These are phyloP conservation scores for Plagiodera versicolora DNA, from an alignment of 2,888 invertebrate species.

Conservation along the genomic window DNA sequence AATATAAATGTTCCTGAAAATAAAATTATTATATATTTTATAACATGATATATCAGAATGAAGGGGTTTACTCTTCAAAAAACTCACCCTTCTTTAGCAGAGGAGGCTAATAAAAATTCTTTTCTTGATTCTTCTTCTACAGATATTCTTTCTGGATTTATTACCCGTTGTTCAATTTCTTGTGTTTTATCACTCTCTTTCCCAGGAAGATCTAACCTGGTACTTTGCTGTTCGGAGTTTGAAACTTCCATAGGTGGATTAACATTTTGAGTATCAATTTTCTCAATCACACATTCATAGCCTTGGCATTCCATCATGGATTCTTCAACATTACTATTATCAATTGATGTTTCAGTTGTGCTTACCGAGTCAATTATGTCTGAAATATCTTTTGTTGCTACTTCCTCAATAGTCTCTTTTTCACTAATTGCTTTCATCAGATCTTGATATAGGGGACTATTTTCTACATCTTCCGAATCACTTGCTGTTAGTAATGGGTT, in stretches of 20 bases:
- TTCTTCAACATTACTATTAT: constrained; percentile 24
- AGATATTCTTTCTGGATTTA: constrained; percentile 3
- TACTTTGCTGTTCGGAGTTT: neutral
- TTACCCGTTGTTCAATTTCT: no score
- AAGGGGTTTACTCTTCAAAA: constrained; percentile 12
- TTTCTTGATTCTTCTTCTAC: constrained; percentile 44
- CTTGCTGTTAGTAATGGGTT: constrained; percentile 18
- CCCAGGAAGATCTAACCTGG: neutral
- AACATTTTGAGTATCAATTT: no score
- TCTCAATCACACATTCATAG: constrained; percentile 29
- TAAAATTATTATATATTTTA: neutral
- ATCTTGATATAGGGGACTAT: constrained; percentile 36
- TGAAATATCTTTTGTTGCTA: neutral
- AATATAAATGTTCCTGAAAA: constrained; percentile 59
- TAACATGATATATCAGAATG: no score
- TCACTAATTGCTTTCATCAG: constrained; percentile 28
- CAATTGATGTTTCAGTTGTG: neutral
- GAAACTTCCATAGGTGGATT: neutral
- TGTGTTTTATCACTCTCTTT: neutral
- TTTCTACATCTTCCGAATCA: constrained; percentile 26
- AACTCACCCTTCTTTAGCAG: constrained; percentile 66
- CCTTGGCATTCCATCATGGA: constrained; percentile 37
- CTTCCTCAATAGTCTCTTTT: neutral
- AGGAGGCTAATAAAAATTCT: constrained; percentile 67
- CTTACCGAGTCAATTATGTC: no score